A percentile compares a stretch with the other conserved stretches of the same genome.
phyloP scores from a whole-genome alignment of 2,113 vertebrate species.

The Lycaon pictus region DNA sequence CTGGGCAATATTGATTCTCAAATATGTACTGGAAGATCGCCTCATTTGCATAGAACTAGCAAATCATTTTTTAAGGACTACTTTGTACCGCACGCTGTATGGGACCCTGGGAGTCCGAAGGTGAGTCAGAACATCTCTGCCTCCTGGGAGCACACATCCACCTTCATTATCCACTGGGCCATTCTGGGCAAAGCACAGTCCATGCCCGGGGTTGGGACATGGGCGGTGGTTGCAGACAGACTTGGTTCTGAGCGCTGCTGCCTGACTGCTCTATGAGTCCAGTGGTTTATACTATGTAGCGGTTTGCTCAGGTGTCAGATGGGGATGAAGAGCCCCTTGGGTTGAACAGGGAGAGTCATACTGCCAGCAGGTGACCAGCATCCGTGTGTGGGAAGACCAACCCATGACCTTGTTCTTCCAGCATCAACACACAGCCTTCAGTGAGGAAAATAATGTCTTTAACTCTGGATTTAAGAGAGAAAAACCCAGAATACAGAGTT shows the following conservation, averaged over 20 bases:
- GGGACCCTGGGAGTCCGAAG: not conserved
- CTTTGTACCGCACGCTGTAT: not conserved
- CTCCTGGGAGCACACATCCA: not conserved
- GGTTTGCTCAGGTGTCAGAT: not conserved
- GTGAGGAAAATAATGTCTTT: not conserved
- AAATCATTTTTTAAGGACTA: not conserved
- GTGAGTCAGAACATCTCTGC: not conserved
- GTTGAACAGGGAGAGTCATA: not conserved
- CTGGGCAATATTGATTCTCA: not conserved
- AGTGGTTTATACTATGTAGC: not conserved
- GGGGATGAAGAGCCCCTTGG: not conserved
- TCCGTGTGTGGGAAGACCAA: not conserved
- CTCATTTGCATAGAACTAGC: not conserved
- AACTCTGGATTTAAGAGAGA: not conserved
- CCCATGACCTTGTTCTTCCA: not conserved
- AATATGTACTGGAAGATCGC: not conserved
- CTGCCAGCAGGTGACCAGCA: not conserved
- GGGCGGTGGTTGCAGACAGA: accelerated
- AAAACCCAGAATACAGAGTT: not conserved
- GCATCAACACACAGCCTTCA: not conserved
- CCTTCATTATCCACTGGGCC: accelerated
- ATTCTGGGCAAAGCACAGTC: not conserved
- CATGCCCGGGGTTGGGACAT: too few species aligned
- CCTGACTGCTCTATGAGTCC: accelerated
- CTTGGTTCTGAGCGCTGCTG: not conserved